Base-by-base conservation (phyloP, 1,140 invertebrate species). In the Drosophila ficusphila region DNA sequence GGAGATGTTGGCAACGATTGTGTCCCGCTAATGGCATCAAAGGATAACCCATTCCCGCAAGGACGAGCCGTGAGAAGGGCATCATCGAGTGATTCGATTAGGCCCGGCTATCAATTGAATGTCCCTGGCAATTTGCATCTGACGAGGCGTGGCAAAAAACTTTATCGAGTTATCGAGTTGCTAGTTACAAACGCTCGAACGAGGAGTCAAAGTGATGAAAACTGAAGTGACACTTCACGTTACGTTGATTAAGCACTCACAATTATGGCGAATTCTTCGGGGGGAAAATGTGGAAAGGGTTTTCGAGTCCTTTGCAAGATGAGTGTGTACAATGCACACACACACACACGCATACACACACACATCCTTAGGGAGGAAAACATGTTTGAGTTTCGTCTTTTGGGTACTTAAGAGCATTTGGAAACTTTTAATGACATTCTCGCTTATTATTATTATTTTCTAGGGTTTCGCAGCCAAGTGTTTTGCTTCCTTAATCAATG, bases 401-500 rank as follows among this genome's bases (percentile, higher is more conserved):
- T 12, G 69, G 31, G 27, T 44, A 52, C 56, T 71, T 52, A 56
- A 72, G 49, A 60, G 27, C 46, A 72, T 72, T 72, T 71, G 54
- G 47, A 72, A 72, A 72, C 54, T 71, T 72, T 72, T 72, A 72
- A 72, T 72, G 69, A 72, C 69, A 72, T 72, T 72, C 68, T 71
- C 39, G 68, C 62, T 68, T 67, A 65, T 67, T 61, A 54, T 61
- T n/a, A n/a, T n/a, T 69, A 54, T 69, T 69, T 69, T 27, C 23
- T 36, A 29, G 25, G 62, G 27, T 31, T 44, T 33, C 33, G 19
- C 41, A 39, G 49, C 19, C 51, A 39, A 69, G 61, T 65, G 41
- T 48, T 64, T 23, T 34, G 21, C 34, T 9, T 42, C 19, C 44
- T 51, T 51, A 67, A 65, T 67, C 62, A 65, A 51, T 65, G 60